A percentile compares a stretch with the other conserved stretches of the same genome.
Evolutionary conservation across 2,797 vertebrate genomes (phyloP).

Genomic region (Sphaeramia orbicularis): DNA sequence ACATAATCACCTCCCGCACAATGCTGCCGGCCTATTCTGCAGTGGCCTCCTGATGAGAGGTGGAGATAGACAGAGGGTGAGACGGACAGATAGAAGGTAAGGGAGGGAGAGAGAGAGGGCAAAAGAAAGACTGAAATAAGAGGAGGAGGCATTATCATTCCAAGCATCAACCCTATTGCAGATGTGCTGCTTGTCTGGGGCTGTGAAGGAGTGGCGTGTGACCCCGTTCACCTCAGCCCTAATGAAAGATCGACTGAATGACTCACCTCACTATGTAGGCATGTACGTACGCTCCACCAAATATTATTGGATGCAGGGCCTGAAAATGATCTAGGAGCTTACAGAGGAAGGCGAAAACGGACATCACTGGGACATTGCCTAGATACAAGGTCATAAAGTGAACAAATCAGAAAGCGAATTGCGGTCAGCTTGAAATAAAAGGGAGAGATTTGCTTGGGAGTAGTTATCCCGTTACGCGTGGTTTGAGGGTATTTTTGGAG

Average conservation of each 20-base stretch:
- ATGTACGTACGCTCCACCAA: conserved; percentile 53
- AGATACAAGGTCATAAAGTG: conserved; percentile 42
- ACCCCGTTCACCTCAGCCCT: conserved; percentile 88
- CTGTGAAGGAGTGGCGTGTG: conserved; percentile 85
- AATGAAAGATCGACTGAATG: conserved; percentile 89
- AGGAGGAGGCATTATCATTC: conserved; percentile 86
- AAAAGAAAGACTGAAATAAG: conserved; percentile 56
- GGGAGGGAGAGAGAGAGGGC: conserved; percentile 4
- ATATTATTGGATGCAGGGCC: conserved; percentile 73
- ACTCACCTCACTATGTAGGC: conserved; percentile 61
- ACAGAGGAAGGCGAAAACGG: conserved; percentile 30
- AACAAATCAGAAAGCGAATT: conserved; percentile 57
- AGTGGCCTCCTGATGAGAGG: conserved; percentile 74
- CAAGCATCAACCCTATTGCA: conserved; percentile 85
- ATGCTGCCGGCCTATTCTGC: conserved; percentile 78
- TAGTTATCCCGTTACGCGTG: conserved; percentile 31
- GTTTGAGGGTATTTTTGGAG: conserved; percentile 20
- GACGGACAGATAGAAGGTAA: conserved; percentile 45
- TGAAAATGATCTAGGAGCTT: conserved; percentile 69
- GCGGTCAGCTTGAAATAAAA: conserved; percentile 28
- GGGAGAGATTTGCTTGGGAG: conserved; percentile 28
- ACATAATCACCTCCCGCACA: conserved; percentile 85
- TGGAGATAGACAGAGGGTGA: conserved; percentile 45
- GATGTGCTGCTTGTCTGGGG: conserved; percentile 88
- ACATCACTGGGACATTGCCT: conserved; percentile 40